These are phyloP conservation scores for Stenodema calcarata DNA, from an alignment of 2,888 invertebrate genomes.

Conservation along the genomic window DNA sequence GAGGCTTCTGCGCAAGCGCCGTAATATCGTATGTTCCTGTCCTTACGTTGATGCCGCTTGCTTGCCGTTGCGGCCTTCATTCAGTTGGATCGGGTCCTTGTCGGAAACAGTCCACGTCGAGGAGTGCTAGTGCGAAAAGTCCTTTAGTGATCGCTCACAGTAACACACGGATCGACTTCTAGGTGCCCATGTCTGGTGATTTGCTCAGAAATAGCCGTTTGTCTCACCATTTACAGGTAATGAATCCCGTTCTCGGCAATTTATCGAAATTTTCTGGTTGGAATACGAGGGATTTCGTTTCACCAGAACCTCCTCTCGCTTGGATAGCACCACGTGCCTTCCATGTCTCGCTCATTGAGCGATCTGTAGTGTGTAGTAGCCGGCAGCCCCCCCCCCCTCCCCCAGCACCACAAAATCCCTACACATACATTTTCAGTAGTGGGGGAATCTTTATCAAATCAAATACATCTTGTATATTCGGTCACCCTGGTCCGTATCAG, in stretches of 20 bases:
- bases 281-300: background rate
- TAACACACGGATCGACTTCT: background rate
- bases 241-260: background rate
- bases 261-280: background rate
- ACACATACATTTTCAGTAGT: background rate
- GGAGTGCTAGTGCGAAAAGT: background rate
- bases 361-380: too few relatives aligned
- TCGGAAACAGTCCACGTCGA: background rate
- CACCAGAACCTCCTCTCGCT: background rate
- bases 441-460: background rate
- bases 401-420: too few relatives aligned
- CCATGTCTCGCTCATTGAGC: background rate
- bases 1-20: conserved; percentile 16
- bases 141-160: background rate
- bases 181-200: conserved; percentile 18
- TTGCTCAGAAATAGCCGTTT: background rate
- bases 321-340: background rate
- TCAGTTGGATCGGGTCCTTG: background rate
- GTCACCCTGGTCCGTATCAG: background rate
- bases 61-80: conserved; percentile 10
- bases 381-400: too few relatives aligned
- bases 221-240: background rate
- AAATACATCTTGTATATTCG: background rate
- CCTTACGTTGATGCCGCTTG: background rate
- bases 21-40: conserved; percentile 12